Conservation (phyloP, 2,797 vertebrate species). For the Cyprinella venusta region DNA sequence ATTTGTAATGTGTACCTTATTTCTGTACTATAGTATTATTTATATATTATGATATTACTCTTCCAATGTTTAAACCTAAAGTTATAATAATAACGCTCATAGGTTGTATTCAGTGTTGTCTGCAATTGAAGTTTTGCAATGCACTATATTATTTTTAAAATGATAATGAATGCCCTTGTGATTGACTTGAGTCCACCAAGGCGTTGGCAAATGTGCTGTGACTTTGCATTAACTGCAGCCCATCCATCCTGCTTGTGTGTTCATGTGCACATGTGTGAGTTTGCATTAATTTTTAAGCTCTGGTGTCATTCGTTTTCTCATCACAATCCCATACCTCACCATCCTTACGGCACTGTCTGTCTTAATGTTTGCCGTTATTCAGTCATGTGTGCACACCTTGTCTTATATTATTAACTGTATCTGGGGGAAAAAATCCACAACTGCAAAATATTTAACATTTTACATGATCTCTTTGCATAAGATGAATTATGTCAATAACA, state of each 20-base stretch:
- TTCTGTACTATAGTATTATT: background rate
- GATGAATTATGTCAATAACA: no score
- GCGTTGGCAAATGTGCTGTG: background rate
- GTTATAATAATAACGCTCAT: background rate
- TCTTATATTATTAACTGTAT: background rate
- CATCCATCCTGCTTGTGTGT: slow-evolving; percentile 20
- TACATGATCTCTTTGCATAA: no score
- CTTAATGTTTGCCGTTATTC: slow-evolving; percentile 1
- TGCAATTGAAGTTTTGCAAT: background rate
- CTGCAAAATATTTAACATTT: no score
- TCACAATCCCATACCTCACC: background rate
- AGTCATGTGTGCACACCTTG: background rate
- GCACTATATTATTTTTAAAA: background rate
- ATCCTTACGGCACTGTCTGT: background rate
- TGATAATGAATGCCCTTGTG: background rate
- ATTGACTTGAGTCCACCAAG: slow-evolving; percentile 39
- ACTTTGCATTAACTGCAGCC: background rate
- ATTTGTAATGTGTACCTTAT: background rate
- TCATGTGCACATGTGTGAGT: slow-evolving; percentile 13
- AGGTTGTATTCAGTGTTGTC: background rate
- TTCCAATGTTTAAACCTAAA: background rate
- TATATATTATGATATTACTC: background rate
- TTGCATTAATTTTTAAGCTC: slow-evolving; percentile 11
- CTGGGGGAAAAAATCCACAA: background rate
- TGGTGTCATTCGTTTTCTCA: slow-evolving; percentile 4